Evolutionary conservation across 64 coral and sea anemone genomes (phyloP), one percentile per base, ranked within the genome.

Genomic region (Montipora capricornis): DNA sequence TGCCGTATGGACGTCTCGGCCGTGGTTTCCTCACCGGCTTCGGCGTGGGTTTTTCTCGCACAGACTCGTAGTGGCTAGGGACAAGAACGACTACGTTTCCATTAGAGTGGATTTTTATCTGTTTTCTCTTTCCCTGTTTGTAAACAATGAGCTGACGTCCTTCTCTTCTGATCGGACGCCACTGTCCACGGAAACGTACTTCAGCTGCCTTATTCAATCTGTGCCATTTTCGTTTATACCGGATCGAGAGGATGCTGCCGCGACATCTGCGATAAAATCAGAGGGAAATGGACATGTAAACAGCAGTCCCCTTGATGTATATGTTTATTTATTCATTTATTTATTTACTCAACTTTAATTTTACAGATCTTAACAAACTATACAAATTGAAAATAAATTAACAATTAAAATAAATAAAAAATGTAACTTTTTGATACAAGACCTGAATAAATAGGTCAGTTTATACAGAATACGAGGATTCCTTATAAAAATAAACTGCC

Each of bases 1-100:
- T 47, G 46, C 82, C 47, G 45, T 86, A 86, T 49, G 62, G 82
- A 17, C 81, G 26, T 86, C 17, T 49, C 68, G 44, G 52, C 44
- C 20, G n/a, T 14, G 44, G 64, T 62, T 20, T 82, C 24, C 57
- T 44, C 12, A 48, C 17, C 10, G 77, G 77, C 51, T 50, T 79
- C 6, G 80, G 57, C 4, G 48, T 86, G 12, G 64, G 82, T 14
- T 86, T 86, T 58, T 70, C 50, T 22, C 26, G 64, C 29, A 71
- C 10, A 71, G 64, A 49, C 68, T 50, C 47, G 44, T 5, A 70
- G 46, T 86, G 82, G 20, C 29, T 15, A 19, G 82, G 82, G 45
- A 86, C n/a, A 49, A 86, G 19, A 46, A 86, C 46, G 3, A 8
- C 37, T 0, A 86, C 82, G 45, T 14, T 60, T 20, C 82, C 82